Percentiles rank a stretch among this genome's conserved stretches.
Conservation (phyloP, 2,113 vertebrate species). For the Tychaedon coryphoeus region DNA sequence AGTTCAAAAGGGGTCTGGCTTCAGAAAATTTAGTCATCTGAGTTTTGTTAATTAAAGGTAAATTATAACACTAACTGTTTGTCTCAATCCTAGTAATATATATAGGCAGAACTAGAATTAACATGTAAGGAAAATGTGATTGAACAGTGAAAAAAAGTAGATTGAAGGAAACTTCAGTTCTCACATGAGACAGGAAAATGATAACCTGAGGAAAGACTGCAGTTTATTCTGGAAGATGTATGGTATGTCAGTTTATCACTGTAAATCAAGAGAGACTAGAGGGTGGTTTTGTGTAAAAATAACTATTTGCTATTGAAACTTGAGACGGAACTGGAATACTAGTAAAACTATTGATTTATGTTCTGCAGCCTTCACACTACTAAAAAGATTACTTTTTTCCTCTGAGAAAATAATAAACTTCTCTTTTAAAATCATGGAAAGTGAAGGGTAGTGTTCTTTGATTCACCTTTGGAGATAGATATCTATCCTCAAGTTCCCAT, state of each 20-base stretch:
- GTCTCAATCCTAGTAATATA: neutral
- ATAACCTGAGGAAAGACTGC: conserved; percentile 24
- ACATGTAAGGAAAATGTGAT: neutral
- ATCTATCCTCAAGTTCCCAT: neutral
- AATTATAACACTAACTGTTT: neutral
- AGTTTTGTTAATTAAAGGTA: neutral
- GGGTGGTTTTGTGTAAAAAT: conserved; percentile 4
- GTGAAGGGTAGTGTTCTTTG: neutral
- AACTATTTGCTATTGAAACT: conserved; percentile 21
- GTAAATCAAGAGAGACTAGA: conserved; percentile 20
- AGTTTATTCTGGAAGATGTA: conserved; percentile 13
- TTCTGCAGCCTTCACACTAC: neutral
- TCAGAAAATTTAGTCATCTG: neutral
- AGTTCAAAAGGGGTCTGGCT: neutral
- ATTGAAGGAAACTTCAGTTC: neutral
- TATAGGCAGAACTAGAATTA: neutral
- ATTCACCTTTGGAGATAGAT: neutral
- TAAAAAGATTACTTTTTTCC: neutral
- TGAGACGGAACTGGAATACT: neutral
- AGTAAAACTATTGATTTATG: conserved; percentile 17
- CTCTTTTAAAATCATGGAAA: neutral
- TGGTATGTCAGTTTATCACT: neutral
- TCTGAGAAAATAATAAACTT: neutral
- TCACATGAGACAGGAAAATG: conserved; percentile 4
- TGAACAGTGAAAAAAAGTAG: neutral